Evolutionary conservation across 2,888 invertebrate species (phyloP), one percentile per base, ranked within the genome.

Genomic region (Synanthedon tipuliformis): DNA sequence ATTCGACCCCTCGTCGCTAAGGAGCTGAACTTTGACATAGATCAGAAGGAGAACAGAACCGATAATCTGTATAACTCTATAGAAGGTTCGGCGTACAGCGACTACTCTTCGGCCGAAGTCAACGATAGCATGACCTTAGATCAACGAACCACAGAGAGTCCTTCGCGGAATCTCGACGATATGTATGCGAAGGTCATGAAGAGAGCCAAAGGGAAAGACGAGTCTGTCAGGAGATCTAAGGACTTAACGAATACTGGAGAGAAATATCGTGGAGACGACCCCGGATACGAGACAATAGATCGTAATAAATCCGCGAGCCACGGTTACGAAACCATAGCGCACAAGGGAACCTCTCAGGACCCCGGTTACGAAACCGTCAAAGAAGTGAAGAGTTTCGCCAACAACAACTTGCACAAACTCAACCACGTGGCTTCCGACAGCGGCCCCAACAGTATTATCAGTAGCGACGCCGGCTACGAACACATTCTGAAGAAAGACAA

Each of bases 171-270:
- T 61, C 81, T 95, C n/a, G 95, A 95, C 64, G 95, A 95, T 65
- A 94, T 96, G 92, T 96, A 96, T 74, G 95, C 95, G 2, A 96
- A 95, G 85, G 95, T 95, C 16, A 90, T 91, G 68, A 94, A 94
- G 71, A 92, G 90, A 72, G 84, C 89, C 56, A 92, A 92, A 80
- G 83, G 62, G 48, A 77, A 73, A 68, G 69, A 89, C 63, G 72
- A 86, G 58, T 53, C 70, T 11, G 58, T 64, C 10, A 60, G 80
- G 54, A 73, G 73, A 27, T 72, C 78, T 2, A 80, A 81, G 59
- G 80, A 82, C 3, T 65, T 70, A 13, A 60, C 73, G 1, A 65
- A 65, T 41, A 57, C 59, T 34, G 56, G 57, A 1, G 76, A 76
- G 12, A 84, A 82, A 56, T 78, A 67, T 55, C 78, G 87, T 55